Evolutionary conservation across 2,888 invertebrate species (phyloP).

Genomic region (Eudasyphora cyanicolor): DNA sequence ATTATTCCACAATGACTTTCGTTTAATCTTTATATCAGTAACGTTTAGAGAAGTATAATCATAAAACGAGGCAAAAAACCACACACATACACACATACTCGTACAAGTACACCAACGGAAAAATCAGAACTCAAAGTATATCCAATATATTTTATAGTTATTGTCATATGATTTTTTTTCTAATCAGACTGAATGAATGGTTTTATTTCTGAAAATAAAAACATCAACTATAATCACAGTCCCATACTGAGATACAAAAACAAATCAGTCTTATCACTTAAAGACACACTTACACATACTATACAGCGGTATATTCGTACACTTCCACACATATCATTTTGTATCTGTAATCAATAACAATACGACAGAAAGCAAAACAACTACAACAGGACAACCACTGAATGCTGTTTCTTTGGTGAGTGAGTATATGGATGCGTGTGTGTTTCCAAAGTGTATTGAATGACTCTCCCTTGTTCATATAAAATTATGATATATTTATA

Average conservation of each 20-base stretch:
- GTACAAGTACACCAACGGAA: neutral
- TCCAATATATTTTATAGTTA: neutral
- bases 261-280: neutral
- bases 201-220: neutral
- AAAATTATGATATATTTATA: conserved; percentile 23
- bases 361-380: neutral
- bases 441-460: conserved; percentile 1
- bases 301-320: too few species aligned
- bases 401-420: neutral
- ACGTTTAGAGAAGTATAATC: neutral
- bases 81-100: neutral
- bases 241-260: neutral
- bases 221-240: neutral
- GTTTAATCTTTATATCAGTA: too few species aligned
- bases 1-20: too few species aligned
- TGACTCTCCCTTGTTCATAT: neutral
- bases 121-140: conserved; percentile 10
- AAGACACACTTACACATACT: neutral
- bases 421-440: neutral
- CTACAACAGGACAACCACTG: neutral
- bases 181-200: conserved; percentile 9
- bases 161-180: neutral
- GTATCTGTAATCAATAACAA: too few species aligned
- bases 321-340: too few species aligned
- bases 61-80: neutral